Base-by-base conservation (phyloP, 2,888 invertebrate genomes). In the Drosophila anomalipes region DNA sequence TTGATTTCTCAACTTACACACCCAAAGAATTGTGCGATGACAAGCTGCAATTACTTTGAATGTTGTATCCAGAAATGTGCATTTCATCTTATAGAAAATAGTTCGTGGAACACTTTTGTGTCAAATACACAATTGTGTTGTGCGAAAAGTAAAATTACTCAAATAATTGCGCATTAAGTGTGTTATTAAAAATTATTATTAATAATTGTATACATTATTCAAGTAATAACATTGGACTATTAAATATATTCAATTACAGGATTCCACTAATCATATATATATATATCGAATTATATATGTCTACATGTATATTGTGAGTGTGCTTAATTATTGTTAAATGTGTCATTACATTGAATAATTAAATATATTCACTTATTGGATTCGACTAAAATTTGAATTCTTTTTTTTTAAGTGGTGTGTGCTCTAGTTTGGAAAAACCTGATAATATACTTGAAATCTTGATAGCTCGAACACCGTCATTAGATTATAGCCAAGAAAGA, bases 281-380 rank as follows among this genome's bases (percentile, higher is more conserved):
- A 28, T 51, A 28, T 51, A 51, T 10, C n/a, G 14, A n/a, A 14
- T n/a, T 26, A 56, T 54, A 5, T 26, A 22, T 56, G 16, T 28
- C 28, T 56, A 28, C 56, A 57, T 57, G 39, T 57, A 6, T 37
- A 10, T 30, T 57, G 39, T 35, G 33, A 16, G 33, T 54, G 33
- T 57, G 30, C 41, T 57, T 39, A 39, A 16, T 28, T 56, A 37
- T 52, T 52, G 52, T 52, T 47, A 47, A 47, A 47, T 52, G 51
- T 52, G 30, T 52, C 51, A 28, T 52, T 28, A 52, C 37, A 30
- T 39, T 51, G 52, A 52, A 52, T 52, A 52, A 52, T 52, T 52
- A 52, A 52, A 52, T 22, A 28, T 35, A 57, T 57, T 57, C 14
- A 39, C 37, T 19, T 56, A 39, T 39, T 56, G 12, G 5, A 57